These are phyloP conservation scores for Nowickia ferox DNA, from an alignment of 2,888 invertebrate genomes.

Conservation along the genomic window DNA sequence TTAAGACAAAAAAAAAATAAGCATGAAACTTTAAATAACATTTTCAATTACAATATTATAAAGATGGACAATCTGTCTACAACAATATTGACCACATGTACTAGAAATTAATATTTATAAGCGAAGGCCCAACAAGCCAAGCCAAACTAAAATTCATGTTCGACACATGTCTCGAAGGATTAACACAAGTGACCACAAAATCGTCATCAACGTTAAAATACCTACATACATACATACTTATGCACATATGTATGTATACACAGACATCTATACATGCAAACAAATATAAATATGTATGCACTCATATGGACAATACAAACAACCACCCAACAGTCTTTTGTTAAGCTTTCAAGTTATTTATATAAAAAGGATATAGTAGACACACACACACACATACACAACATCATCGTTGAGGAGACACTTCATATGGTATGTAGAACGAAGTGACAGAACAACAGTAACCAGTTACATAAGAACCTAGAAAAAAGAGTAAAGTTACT, in stretches of 20 bases:
- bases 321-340: constrained; percentile 25
- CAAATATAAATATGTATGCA: constrained; percentile 15
- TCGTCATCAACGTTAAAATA: constrained; percentile 76
- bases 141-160: constrained; percentile 79
- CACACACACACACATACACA: constrained; percentile 16
- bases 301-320: not conserved
- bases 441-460: constrained; percentile 19
- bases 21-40: constrained; percentile 69
- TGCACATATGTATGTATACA: too few species aligned
- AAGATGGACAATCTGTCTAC: constrained; percentile 83
- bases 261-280: not conserved
- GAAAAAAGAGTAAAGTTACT: constrained; percentile 24
- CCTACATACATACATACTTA: constrained; percentile 17
- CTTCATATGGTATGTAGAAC: constrained; percentile 31
- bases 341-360: constrained; percentile 36
- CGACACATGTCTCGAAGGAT: constrained; percentile 82
- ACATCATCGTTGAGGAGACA: constrained; percentile 50
- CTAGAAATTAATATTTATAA: constrained; percentile 81
- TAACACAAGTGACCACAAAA: constrained; percentile 82
- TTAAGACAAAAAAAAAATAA: not conserved
- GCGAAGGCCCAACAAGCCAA: constrained; percentile 75
- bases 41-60: constrained; percentile 83
- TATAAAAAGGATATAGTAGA: constrained; percentile 1
- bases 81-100: constrained; percentile 77
- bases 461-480: not conserved